Conservation (phyloP, 2,113 vertebrate genomes). For the Pogonocichla stellata region DNA sequence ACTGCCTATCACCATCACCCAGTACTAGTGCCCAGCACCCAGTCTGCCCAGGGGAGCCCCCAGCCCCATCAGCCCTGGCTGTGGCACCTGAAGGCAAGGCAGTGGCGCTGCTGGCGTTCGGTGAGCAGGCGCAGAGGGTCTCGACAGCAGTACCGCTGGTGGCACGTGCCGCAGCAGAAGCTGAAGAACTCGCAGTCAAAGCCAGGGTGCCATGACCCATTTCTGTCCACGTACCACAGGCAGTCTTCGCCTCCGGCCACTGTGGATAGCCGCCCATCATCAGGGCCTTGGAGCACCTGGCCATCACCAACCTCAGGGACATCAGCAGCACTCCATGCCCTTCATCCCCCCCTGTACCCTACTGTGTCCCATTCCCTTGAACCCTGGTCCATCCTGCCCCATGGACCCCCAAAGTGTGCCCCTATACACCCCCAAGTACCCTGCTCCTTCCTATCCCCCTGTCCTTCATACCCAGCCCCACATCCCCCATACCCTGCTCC, state of each 20-base stretch:
- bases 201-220: slow-evolving; percentile 48
- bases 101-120: slow-evolving; percentile 57
- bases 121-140: slow-evolving; percentile 46
- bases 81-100: slow-evolving; percentile 41
- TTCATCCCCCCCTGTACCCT: background rate
- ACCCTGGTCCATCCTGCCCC: fast-evolving
- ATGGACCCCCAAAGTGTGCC: background rate
- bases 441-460: background rate
- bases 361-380: background rate
- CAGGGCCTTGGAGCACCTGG: background rate
- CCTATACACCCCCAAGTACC: background rate
- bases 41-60: background rate
- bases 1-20: background rate
- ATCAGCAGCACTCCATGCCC: background rate
- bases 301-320: background rate
- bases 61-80: background rate
- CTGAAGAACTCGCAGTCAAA: slow-evolving; percentile 9
- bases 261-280: background rate
- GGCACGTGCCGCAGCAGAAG: slow-evolving; percentile 42
- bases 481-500: too few species aligned
- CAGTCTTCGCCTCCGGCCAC: slow-evolving; percentile 17
- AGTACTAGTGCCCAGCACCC: background rate
- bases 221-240: slow-evolving; percentile 52
- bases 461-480: background rate
- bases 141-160: slow-evolving; percentile 41